Base-by-base conservation (phyloP, 2,888 invertebrate genomes). In the Drosophila neotestacea region DNA sequence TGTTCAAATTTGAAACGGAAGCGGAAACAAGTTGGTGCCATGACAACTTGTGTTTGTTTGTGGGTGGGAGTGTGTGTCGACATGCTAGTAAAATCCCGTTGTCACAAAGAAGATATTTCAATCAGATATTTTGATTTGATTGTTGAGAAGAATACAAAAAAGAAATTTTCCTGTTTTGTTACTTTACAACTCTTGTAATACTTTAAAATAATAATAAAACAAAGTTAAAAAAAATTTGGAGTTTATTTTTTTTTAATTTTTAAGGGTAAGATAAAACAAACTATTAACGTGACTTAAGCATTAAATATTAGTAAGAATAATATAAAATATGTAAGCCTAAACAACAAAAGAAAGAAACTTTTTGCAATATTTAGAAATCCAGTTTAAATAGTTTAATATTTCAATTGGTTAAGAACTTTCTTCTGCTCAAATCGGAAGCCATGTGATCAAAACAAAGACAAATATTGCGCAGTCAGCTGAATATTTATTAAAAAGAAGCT, bases 11-110 rank as follows among this genome's bases (percentile, higher is more conserved):
- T 54, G 46, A 48, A 51, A 41, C 44, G 55, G 64, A 50, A 61
- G 22, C 34, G 68, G 58, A 69, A 77, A 44, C 56, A 56, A 34
- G 44, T 60, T 39, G 62, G 55, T 67, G 59, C 62, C 48, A 56
- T 36, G 63, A 47, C 63, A 63, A 56, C 39, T 30, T 44, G 6
- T 55, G 16, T 28, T 38, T 38, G 13, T 13, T 4, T 51, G 39
- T 39, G 6, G 28, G 28, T 13, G 54, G 11, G 27, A 34, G 34
- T 3, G 44, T 4, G 56, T 34, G 42, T 41, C n/a, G 16, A 5
- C 1, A 16, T 16, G 16, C 16, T 16, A 16, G 16, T 16, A 16
- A 16, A 16, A 16, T 16, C 16, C 16, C 16, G 16, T 16, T 42
- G 42, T 10, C 39, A 41, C 10, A n/a, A 22, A 44, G 27, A 34